Base-by-base conservation (phyloP, 2,888 invertebrate genomes). In the Blera fallax region DNA sequence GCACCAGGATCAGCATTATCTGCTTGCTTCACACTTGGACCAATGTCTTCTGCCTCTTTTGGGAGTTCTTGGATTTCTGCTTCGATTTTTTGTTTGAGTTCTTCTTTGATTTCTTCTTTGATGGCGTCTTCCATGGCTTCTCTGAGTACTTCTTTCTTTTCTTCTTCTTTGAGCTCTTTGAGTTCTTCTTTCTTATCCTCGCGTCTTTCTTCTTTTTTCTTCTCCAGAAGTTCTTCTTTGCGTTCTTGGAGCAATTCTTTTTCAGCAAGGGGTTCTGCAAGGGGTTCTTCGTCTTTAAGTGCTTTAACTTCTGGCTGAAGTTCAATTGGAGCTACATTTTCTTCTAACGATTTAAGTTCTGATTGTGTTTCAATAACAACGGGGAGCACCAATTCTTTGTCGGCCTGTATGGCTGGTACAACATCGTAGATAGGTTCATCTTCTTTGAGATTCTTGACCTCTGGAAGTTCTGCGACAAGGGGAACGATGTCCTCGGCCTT, bases 11-110 rank as follows among this genome's bases (percentile, higher is more conserved):
- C 64, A 34, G 82, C 82, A 16, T 1, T 72, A 18, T 73, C 81
- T 2, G 87, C 81, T 37, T 87, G 87, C 29, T 82, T 87, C 24
- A 16, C 82, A 24, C 76, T 82, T 58, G 77, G 82, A 3, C n/a
- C 45, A 14, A 80, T 37, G 6, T 73, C 58, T 34, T 72, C 81
- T 2, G 3, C 10, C 2, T 40, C 34, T 27, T 24, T 29, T 69
- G 45, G 37, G 2, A 1, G 18, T 10, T 45, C 43, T 37, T 50
- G n/a, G 1, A 73, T 24, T n/a, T 67, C 56, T 1, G 24, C 5
- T 37, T 52, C 43, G n/a, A 21, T 8, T 69, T 76, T 74, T 69
- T 76, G 67, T 29, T 69, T 45, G 10, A 80, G 24, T 21, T 60
- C 52, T 27, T 80, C 52, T 54, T 73, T 73, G 43, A 81, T 60